Evolutionary conservation across 2,888 invertebrate genomes (phyloP).

Genomic region (Nemotelus pantherinus): DNA sequence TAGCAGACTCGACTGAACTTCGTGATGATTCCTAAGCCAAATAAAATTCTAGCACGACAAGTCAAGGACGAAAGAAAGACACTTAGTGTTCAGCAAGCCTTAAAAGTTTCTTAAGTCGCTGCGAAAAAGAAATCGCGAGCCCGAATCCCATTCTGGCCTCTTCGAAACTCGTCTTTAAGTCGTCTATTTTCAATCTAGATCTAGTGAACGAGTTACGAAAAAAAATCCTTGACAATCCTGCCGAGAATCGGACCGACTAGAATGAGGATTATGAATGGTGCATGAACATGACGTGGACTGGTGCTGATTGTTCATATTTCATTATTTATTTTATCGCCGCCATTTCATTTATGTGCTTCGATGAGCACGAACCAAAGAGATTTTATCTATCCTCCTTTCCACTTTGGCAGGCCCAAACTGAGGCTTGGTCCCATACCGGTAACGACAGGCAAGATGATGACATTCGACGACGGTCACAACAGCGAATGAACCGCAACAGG

Average conservation of each 20-base stretch:
- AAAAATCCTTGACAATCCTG: not conserved
- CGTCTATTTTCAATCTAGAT: constrained; percentile 16
- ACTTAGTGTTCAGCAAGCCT: too few relatives aligned
- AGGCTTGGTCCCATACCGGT: too few relatives aligned
- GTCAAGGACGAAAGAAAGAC: too few relatives aligned
- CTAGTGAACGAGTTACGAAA: not conserved
- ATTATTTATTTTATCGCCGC: constrained; percentile 38
- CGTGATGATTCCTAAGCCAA: too few relatives aligned
- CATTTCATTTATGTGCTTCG: constrained; percentile 38
- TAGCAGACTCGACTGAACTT: too few relatives aligned
- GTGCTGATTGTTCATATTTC: constrained; percentile 38
- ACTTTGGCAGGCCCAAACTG: not conserved
- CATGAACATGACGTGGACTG: constrained; percentile 4
- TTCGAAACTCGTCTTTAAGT: constrained; percentile 7
- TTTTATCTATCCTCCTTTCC: constrained; percentile 22
- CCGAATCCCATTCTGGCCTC: constrained; percentile 11
- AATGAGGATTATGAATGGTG: too few relatives aligned
- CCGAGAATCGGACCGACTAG: too few relatives aligned
- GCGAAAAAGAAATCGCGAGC: constrained; percentile 13
- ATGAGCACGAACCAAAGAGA: constrained; percentile 37
- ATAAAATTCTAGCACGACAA: too few relatives aligned
- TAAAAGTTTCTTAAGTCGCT: too few relatives aligned
- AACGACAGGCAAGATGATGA: too few relatives aligned
- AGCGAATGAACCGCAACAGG: too few relatives aligned
- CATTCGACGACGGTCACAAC: too few relatives aligned